Conservation (phyloP, 92 coral and sea anemone species). For the Desmophyllum pertusum region DNA sequence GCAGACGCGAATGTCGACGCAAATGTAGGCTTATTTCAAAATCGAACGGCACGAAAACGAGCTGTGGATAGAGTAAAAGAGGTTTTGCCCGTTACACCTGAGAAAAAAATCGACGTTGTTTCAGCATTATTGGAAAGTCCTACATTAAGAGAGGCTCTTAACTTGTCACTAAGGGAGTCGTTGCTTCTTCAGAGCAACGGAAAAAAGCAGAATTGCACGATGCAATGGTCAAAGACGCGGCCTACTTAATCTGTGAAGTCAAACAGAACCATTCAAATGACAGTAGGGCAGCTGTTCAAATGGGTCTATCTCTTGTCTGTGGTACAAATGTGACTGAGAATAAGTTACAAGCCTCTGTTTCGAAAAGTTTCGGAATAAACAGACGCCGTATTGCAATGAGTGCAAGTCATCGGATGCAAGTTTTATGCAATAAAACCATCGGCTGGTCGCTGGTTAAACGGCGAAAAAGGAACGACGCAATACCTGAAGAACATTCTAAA, state of each 20-base stretch:
- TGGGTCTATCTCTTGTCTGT: not conserved
- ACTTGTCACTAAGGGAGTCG: conserved; percentile 2
- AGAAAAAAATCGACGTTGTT: conserved; percentile 25
- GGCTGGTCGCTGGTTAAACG: conserved; percentile 45
- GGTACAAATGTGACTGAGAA: conserved; percentile 27
- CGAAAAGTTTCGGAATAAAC: conserved; percentile 33
- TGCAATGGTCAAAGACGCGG: conserved; percentile 26
- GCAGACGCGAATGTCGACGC: no score
- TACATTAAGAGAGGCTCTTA: conserved; percentile 20
- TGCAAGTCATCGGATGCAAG: conserved; percentile 3
- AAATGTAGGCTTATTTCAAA: no score
- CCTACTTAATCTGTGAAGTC: not conserved
- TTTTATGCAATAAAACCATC: not conserved
- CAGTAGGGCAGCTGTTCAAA: conserved; percentile 21
- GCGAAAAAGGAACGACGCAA: conserved; percentile 33
- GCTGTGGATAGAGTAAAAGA: conserved; percentile 30
- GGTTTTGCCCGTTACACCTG: conserved; percentile 23
- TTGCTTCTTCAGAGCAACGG: conserved; percentile 10
- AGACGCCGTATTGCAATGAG: conserved; percentile 5
- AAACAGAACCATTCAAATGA: conserved; percentile 14
- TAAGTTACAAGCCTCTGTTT: conserved; percentile 15
- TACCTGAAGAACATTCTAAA: conserved; percentile 35
- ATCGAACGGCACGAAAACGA: conserved; percentile 19
- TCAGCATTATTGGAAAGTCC: conserved; percentile 32
- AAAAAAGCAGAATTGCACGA: not conserved